Base-by-base conservation (phyloP, 1,140 invertebrate genomes). In the Drosophila tropicalis region DNA sequence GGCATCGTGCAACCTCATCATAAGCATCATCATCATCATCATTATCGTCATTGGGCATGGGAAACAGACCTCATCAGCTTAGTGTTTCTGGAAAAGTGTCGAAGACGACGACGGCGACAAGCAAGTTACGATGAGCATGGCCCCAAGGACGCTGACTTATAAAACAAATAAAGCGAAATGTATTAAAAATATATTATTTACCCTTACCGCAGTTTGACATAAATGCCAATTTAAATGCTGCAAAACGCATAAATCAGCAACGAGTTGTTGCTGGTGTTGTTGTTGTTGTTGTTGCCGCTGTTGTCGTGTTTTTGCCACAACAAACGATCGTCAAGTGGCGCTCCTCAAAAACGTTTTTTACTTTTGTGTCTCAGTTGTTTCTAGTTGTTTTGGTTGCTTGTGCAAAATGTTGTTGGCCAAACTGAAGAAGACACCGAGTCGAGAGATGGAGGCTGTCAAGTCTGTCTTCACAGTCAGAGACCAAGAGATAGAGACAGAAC, bases 151-250 rank as follows among this genome's bases (percentile, higher is more conserved):
- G 83, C 68, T 69, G 34, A 56, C 60, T 67, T 76, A 83, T 77
- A 87, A 86, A 87, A 73, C 83, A 86, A 86, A 86, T 86, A 86
- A 79, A 87, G 72, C 83, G 72, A 86, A 86, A 82, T 86, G 83
- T 87, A 87, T 86, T 76, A 83, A 73, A 83, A 89, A 83, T 51
- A 77, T 86, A 83, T 86, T 80, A 79, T 80, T 87, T 87, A 83
- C 83, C 84, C 79, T 87, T 87, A 79, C 83, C 80, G 70, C 65
- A n/a, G 67, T 79, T 89, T 87, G 84, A 89, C 84, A 87, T 87
- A 87, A 87, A 87, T 87, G 84, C 84, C 84, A 87, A 87, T 89
- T 87, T 87, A 87, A 87, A 87, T 87, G 83, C 83, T 87, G 83
- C 76, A 87, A 77, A 87, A 87, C 83, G 83, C 83, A 87, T 87